A percentile compares a stretch with the other conserved stretches of the same genome.
phyloP scores from a whole-genome alignment of 1,140 invertebrate genomes.

The Anthonomus grandis region DNA sequence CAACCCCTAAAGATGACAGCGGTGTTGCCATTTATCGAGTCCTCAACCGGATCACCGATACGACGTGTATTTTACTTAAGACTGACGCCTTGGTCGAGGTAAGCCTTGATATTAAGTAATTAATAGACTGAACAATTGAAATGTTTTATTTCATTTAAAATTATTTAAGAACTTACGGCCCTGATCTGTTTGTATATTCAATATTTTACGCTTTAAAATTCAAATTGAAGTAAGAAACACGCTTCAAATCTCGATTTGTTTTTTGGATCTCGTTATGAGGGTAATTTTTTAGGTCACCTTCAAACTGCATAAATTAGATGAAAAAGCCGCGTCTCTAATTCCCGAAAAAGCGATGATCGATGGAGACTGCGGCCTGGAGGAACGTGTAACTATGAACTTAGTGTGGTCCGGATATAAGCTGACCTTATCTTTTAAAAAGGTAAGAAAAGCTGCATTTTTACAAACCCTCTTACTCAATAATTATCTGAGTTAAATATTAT shows the following conservation, averaged over 20 bases:
- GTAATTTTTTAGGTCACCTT: slow-evolving; percentile 40
- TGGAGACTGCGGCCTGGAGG: slow-evolving; percentile 64
- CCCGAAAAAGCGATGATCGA: slow-evolving; percentile 40
- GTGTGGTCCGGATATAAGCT: slow-evolving; percentile 69
- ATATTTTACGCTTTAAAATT: too few species aligned
- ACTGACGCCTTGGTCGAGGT: slow-evolving; percentile 47
- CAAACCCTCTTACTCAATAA: too few species aligned
- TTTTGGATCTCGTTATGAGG: too few species aligned
- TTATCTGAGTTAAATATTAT: too few species aligned
- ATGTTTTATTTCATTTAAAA: too few species aligned
- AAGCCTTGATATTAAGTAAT: neutral
- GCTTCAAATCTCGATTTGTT: slow-evolving; percentile 1
- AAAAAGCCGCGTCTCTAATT: slow-evolving; percentile 42
- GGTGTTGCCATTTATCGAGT: slow-evolving; percentile 39
- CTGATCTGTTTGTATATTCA: too few species aligned
- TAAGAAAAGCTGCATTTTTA: too few species aligned
- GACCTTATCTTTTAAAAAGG: slow-evolving; percentile 68
- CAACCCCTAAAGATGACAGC: slow-evolving; percentile 28
- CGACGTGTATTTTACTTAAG: slow-evolving; percentile 45
- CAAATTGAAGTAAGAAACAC: too few species aligned
- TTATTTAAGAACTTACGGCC: too few species aligned
- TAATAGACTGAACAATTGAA: too few species aligned
- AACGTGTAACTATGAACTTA: slow-evolving; percentile 63
- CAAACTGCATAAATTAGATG: slow-evolving; percentile 40
- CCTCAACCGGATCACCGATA: slow-evolving; percentile 36